These are phyloP conservation scores for Tetrao urogallus DNA, from an alignment of 2,113 vertebrate genomes.

Conservation along the genomic window DNA sequence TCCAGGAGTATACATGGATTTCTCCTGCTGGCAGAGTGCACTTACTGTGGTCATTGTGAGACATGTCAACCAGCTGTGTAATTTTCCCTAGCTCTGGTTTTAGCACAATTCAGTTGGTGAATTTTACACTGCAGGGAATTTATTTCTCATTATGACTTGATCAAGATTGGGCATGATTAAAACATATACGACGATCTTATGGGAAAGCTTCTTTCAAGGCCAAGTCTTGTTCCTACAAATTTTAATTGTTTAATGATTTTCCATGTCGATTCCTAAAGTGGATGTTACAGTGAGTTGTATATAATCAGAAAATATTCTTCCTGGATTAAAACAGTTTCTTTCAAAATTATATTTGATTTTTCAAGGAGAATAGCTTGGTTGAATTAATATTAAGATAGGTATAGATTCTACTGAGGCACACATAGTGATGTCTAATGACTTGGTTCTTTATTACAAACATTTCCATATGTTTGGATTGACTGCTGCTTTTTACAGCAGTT, in stretches of 20 bases:
- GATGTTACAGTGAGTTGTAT: neutral
- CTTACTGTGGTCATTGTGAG: neutral
- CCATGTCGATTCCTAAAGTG: neutral
- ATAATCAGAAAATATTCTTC: neutral
- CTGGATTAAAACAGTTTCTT: neutral
- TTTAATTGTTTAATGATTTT: neutral
- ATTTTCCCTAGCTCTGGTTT: neutral
- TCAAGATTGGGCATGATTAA: neutral
- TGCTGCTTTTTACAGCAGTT: neutral
- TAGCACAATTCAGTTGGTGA: neutral
- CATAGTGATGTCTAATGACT: neutral
- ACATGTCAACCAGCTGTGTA: neutral
- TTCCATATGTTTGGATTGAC: neutral
- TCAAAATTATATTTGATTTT: neutral
- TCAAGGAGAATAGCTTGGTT: neutral
- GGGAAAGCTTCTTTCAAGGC: neutral
- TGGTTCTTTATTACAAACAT: neutral
- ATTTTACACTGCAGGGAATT: neutral
- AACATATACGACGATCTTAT: neutral
- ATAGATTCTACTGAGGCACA: neutral
- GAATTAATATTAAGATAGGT: neutral
- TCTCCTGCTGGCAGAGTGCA: neutral
- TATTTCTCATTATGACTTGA: neutral
- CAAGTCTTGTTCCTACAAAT: neutral
- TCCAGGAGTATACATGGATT: neutral